Percentiles rank a stretch among this genome's conserved stretches.
Evolutionary conservation across 1,140 invertebrate species (phyloP).

Genomic region (Orchestia grillus): DNA sequence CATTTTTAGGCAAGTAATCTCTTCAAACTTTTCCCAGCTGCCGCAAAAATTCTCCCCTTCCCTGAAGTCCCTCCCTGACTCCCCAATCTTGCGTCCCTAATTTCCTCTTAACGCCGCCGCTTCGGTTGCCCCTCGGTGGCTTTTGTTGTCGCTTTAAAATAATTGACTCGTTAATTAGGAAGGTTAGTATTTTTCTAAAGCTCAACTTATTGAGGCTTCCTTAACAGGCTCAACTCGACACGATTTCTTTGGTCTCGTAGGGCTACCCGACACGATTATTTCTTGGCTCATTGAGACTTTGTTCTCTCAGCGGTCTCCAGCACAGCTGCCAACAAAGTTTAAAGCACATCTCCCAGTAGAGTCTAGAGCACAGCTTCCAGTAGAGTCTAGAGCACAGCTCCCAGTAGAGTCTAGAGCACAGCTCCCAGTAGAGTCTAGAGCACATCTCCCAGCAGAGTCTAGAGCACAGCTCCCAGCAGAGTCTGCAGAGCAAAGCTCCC

Average conservation of each 20-base stretch:
- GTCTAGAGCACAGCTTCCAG: background rate
- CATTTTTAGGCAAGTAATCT: background rate
- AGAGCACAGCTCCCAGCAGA: background rate
- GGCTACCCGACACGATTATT: constrained; percentile 48
- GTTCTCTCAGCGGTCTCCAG: background rate
- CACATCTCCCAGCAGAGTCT: background rate
- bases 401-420: background rate
- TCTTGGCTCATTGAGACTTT: constrained; percentile 34
- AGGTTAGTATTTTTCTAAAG: constrained; percentile 51
- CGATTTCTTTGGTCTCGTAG: constrained; percentile 41
- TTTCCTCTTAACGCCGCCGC: background rate
- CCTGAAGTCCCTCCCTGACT: constrained; percentile 2
- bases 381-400: background rate
- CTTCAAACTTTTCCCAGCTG: background rate
- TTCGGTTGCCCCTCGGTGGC: background rate
- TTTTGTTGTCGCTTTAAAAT: constrained; percentile 54
- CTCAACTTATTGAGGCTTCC: constrained; percentile 46
- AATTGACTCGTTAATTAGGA: constrained; percentile 49
- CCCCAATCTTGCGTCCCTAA: background rate
- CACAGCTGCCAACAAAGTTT: background rate
- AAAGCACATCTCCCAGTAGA: no score
- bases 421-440: background rate
- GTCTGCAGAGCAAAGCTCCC: no score
- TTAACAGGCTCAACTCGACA: constrained; percentile 49
- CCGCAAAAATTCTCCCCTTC: background rate